Conservation (phyloP, 2,113 vertebrate species). For the Crotalus horridus region DNA sequence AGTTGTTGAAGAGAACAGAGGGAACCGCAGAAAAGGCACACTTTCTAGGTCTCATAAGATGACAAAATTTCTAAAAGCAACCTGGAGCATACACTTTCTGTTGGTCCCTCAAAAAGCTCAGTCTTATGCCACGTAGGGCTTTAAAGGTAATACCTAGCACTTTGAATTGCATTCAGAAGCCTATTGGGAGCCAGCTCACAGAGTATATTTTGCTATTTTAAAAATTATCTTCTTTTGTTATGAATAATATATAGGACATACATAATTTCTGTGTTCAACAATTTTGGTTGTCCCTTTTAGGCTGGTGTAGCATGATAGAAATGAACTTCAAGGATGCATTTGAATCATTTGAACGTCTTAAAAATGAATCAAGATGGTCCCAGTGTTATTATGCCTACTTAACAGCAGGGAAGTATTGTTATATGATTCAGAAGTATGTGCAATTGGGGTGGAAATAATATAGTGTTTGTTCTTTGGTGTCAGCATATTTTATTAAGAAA, state of each 20-base stretch:
- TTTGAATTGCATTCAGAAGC: background rate
- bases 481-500: background rate
- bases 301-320: constrained; percentile 99
- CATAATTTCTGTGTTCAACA: background rate
- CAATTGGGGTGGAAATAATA: background rate
- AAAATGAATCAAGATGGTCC: constrained; percentile 96
- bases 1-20: background rate
- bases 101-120: background rate
- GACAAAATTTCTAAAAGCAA: background rate
- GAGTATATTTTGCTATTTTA: background rate
- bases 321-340: constrained; percentile 93
- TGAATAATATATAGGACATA: rapidly evolving
- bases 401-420: constrained; percentile 81
- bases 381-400: constrained; percentile 98
- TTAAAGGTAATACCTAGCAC: background rate
- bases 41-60: background rate
- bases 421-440: rapidly evolving
- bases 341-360: constrained; percentile 90
- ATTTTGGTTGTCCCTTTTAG: constrained; percentile 63
- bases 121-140: background rate
- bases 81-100: background rate
- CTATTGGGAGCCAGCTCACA: background rate
- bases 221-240: background rate
- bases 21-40: background rate
- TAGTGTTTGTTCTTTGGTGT: background rate